Conservation (phyloP, 2,113 vertebrate genomes). For the Coracopsis vasa region DNA sequence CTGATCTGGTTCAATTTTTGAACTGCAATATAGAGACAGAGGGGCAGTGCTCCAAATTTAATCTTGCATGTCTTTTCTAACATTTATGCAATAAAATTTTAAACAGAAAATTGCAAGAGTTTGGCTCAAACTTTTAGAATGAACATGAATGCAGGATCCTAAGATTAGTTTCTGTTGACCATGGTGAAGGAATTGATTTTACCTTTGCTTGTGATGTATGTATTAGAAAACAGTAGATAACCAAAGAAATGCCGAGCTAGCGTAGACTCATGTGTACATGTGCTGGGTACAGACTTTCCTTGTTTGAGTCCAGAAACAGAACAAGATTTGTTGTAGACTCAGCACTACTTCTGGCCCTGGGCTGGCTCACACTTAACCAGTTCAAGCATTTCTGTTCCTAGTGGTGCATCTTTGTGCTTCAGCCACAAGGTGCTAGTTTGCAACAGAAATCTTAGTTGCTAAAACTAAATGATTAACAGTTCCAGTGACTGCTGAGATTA, state of each 20-base stretch:
- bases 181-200: not conserved
- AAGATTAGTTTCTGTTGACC: not conserved
- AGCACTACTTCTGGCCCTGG: not conserved
- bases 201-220: not conserved
- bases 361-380: not conserved
- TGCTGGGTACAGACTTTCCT: not conserved
- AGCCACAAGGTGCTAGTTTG: not conserved
- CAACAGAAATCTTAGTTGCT: not conserved
- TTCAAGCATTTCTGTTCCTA: not conserved
- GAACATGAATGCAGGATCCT: rapidly evolving
- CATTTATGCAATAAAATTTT: not conserved
- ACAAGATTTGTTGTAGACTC: not conserved
- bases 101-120: not conserved
- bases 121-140: not conserved
- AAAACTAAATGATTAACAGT: not conserved
- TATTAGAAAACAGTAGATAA: not conserved
- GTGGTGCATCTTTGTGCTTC: not conserved
- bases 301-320: not conserved
- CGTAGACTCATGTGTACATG: too few relatives aligned
- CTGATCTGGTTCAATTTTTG: not conserved
- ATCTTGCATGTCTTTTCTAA: not conserved
- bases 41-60: not conserved
- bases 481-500: not conserved
- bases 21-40: not conserved
- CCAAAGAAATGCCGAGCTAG: not conserved